A percentile compares a stretch with the other conserved stretches of the same genome.
phyloP scores from a whole-genome alignment of 2,888 invertebrate genomes.

The Chesias legatella region DNA sequence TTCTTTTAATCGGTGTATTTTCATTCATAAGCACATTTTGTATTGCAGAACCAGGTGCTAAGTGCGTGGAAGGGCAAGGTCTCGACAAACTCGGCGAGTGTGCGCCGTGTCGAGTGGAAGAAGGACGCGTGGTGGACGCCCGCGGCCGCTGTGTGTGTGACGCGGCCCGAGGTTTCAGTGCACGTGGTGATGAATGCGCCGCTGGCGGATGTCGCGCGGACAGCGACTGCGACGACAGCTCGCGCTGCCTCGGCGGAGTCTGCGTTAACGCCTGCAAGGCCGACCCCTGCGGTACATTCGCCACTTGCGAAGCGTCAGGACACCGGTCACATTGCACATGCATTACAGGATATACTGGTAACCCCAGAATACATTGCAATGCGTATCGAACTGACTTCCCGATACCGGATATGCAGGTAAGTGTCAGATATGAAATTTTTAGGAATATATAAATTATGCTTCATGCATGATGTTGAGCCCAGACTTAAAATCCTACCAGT shows the following conservation, averaged over 20 bases:
- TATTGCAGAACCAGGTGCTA: constrained; percentile 74
- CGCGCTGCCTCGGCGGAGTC: constrained; percentile 87
- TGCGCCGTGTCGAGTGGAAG: constrained; percentile 84
- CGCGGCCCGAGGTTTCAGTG: constrained; percentile 86
- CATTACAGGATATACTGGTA: constrained; percentile 87
- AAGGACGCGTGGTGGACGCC: constrained; percentile 87
- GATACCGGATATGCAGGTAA: constrained; percentile 87
- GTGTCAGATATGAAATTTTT: not conserved
- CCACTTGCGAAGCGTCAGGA: constrained; percentile 87
- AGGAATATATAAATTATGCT: no score
- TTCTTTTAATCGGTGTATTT: no score
- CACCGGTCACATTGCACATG: constrained; percentile 90
- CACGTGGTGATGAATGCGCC: constrained; percentile 89
- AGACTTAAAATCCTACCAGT: not conserved
- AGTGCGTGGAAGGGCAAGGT: constrained; percentile 88
- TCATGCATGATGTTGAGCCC: no score
- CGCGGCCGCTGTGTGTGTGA: constrained; percentile 92
- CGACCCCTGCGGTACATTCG: constrained; percentile 87
- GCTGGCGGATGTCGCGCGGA: constrained; percentile 87
- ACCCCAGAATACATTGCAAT: constrained; percentile 87
- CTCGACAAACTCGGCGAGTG: constrained; percentile 89
- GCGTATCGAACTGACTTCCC: constrained; percentile 89
- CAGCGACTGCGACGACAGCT: constrained; percentile 87
- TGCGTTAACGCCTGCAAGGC: constrained; percentile 90
- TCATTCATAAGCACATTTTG: no score